Base-by-base conservation (phyloP, 2,888 invertebrate genomes). In the Drosophila bunnanda region DNA sequence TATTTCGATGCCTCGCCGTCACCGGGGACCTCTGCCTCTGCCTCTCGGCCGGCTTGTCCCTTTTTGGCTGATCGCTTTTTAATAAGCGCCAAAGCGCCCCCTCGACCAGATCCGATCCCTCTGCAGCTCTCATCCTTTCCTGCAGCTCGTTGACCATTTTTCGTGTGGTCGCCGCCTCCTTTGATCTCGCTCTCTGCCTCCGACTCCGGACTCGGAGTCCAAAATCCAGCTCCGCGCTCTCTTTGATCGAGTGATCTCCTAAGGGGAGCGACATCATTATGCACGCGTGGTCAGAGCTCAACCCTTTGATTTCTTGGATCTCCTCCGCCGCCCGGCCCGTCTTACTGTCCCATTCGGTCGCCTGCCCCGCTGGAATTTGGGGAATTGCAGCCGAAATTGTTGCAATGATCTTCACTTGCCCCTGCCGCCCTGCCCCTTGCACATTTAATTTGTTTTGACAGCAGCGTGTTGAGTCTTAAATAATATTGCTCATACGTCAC, bases 281-380 rank as follows among this genome's bases (percentile, higher is more conserved):
- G 81, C 76, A 90, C 88, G 90, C 88, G 88, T 88, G 88, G 89
- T 89, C 89, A 89, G 81, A 89, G 81, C 84, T 87, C 50, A 32
- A 6, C 20, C 50, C 78, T 79, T 78, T 86, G 79, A 77, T 75
- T 61, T 38, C 41, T 52, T 52, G 57, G 48, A 46, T 36, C 48
- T 59, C 57, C 60, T n/a, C 15, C 38, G 10, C 36, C 41, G 30
- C 9, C 22, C 13, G 13, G 20, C 50, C 22, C 13, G 13, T n/a
- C 50, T 64, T 10, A 44, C 58, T 46, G 48, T 50, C 59, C 36
- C 60, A 61, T 15, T 64, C 34, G 43, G 48, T 43, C 36, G 10
- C 38, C 25, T 53, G 55, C 8, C 22, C 4, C 13, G 20, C 25
- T 53, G 69, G 69, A 59, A 69, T 69, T 71, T 67, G 30, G 46